Conservation (phyloP, 2,113 vertebrate species). For the Elanus axillaris region DNA sequence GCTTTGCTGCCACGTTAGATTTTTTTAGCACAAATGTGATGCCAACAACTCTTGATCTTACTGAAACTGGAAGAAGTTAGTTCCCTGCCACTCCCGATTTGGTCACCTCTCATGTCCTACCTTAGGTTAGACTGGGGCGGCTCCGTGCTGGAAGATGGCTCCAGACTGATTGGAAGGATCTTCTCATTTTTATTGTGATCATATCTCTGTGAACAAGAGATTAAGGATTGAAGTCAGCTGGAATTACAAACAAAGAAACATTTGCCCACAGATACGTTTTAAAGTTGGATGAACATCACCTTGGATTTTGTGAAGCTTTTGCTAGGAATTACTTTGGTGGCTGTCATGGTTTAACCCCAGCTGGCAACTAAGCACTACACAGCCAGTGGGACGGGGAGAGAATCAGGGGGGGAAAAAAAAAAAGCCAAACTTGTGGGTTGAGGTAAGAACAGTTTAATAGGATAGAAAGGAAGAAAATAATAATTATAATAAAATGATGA, state of each 20-base stretch:
- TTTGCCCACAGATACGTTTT: background rate
- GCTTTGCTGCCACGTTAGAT: background rate
- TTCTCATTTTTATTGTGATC: conserved; percentile 94
- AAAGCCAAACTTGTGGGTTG: too few relatives aligned
- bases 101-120: conserved; percentile 63
- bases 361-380: too few relatives aligned
- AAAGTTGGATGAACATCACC: background rate
- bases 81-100: background rate
- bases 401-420: too few relatives aligned
- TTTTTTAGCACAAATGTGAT: background rate
- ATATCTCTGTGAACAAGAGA: conserved; percentile 81
- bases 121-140: conserved; percentile 88
- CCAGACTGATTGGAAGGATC: conserved; percentile 90
- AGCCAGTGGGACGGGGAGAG: too few relatives aligned
- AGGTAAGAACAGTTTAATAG: too few relatives aligned
- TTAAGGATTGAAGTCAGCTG: background rate
- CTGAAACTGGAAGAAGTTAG: background rate
- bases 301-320: background rate
- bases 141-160: conserved; percentile 87
- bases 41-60: background rate
- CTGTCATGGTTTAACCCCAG: too few relatives aligned
- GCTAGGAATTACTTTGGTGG: background rate
- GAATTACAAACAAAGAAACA: background rate
- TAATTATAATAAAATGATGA: too few relatives aligned
- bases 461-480: too few relatives aligned